phyloP scores from a whole-genome alignment of 2,888 invertebrate genomes.

The Kryphioiulus occultus region DNA sequence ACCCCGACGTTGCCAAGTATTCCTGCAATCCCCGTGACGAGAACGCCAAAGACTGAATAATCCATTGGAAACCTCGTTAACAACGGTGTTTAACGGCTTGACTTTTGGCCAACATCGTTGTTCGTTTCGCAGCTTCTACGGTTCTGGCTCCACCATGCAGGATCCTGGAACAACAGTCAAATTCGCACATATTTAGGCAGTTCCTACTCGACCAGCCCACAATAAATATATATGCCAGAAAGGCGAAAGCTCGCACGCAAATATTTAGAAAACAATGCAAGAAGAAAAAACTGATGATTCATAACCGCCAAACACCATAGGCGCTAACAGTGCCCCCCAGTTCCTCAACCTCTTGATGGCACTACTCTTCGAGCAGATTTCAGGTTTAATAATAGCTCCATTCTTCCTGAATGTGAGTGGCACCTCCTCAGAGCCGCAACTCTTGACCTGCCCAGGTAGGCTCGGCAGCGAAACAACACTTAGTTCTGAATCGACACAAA shows the following conservation, averaged over 20 bases:
- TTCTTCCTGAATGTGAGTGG: background rate
- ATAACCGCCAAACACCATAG: background rate
- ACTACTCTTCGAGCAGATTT: background rate
- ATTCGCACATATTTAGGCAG: too few relatives aligned
- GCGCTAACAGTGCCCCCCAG: background rate
- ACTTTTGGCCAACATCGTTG: background rate
- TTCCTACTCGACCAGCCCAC: too few relatives aligned
- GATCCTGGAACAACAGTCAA: too few relatives aligned
- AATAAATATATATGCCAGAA: too few relatives aligned
- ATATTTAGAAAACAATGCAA: background rate
- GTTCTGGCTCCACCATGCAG: too few relatives aligned
- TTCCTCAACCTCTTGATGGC: background rate
- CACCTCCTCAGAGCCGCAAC: background rate
- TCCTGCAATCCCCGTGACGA: background rate
- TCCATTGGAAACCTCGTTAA: background rate
- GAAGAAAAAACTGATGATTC: background rate
- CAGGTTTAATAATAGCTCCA: background rate
- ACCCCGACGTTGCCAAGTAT: background rate
- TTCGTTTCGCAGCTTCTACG: too few relatives aligned
- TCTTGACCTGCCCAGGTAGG: background rate
- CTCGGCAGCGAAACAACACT: background rate
- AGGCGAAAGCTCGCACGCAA: background rate
- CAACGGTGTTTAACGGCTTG: background rate
- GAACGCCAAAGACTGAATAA: background rate
- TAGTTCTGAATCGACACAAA: background rate